Percentiles rank a stretch among this genome's conserved stretches.
phyloP scores from a whole-genome alignment of 2,797 vertebrate species.

The Catamblyrhynchus diadema region DNA sequence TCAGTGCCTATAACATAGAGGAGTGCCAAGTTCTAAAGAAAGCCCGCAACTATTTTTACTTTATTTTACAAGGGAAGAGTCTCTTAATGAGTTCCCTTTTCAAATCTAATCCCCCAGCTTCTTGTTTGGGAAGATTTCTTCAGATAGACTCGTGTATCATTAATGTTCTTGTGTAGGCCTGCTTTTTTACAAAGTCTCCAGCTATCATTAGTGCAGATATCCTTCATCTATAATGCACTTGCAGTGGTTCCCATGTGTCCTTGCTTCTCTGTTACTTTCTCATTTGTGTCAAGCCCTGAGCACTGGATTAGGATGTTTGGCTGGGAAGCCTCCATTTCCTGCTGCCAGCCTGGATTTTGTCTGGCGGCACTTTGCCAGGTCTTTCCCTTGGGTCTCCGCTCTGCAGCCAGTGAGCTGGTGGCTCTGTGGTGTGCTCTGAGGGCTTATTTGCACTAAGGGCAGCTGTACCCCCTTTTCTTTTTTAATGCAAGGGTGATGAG shows the following conservation, averaged over 20 bases:
- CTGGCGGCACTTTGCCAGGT: not conserved
- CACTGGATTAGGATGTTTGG: not conserved
- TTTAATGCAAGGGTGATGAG: not conserved
- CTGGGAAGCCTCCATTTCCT: not conserved
- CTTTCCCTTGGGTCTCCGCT: not conserved
- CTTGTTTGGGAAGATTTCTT: constrained; percentile 48
- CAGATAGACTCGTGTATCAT: constrained; percentile 10
- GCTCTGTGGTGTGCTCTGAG: not conserved
- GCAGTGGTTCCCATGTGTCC: not conserved
- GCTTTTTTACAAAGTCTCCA: not conserved
- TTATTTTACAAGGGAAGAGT: constrained; percentile 9
- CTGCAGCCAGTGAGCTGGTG: fast-evolving
- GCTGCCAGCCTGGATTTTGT: not conserved
- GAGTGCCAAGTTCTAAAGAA: not conserved
- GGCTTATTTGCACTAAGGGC: not conserved
- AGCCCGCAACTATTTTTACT: not conserved
- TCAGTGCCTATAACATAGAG: not conserved
- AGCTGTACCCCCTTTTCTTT: not conserved
- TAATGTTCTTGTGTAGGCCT: not conserved
- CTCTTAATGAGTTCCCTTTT: constrained; percentile 39
- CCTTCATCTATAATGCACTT: constrained; percentile 11
- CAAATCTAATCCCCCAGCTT: constrained; percentile 22
- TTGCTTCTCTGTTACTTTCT: not conserved
- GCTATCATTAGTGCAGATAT: not conserved
- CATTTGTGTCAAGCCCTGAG: not conserved